A percentile compares a stretch with the other conserved stretches of the same genome.
Evolutionary conservation across 1,140 invertebrate species (phyloP).

Genomic region (Pygmarrhopalites habei): DNA sequence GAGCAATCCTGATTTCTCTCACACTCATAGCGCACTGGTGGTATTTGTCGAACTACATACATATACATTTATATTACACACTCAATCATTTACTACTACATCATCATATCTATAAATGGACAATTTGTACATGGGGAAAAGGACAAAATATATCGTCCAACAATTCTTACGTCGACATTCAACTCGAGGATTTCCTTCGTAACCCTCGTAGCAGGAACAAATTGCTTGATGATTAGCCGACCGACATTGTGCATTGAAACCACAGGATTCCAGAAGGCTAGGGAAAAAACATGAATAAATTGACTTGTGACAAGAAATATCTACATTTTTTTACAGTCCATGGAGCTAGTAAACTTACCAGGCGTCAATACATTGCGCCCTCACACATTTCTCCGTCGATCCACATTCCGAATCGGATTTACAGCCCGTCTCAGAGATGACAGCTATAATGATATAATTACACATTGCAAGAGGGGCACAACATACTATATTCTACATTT

Average conservation of each 20-base stretch:
- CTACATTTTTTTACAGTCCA: too few species aligned
- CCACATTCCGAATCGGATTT: constrained; percentile 63
- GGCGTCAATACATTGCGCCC: constrained; percentile 68
- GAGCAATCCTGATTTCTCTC: constrained; percentile 66
- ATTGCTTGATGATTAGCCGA: constrained; percentile 63
- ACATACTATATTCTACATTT: too few species aligned
- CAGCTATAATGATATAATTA: not conserved
- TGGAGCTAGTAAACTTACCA: too few species aligned
- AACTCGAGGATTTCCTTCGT: constrained; percentile 70
- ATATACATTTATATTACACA: not conserved
- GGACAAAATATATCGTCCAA: too few species aligned
- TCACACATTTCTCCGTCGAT: constrained; percentile 61
- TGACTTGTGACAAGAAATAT: too few species aligned
- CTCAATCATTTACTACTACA: not conserved
- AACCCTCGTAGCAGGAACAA: constrained; percentile 69
- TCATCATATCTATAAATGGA: not conserved
- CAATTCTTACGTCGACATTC: constrained; percentile 54
- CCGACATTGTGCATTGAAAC: constrained; percentile 63
- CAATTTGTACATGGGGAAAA: not conserved
- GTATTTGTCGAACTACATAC: not conserved
- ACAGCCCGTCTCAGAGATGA: constrained; percentile 23
- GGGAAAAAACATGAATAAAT: too few species aligned
- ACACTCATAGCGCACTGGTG: constrained; percentile 55
- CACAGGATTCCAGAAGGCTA: constrained; percentile 66
- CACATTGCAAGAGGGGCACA: not conserved